These are phyloP conservation scores for Pithys albifrons DNA, from an alignment of 2,113 vertebrate genomes.

Conservation along the genomic window DNA sequence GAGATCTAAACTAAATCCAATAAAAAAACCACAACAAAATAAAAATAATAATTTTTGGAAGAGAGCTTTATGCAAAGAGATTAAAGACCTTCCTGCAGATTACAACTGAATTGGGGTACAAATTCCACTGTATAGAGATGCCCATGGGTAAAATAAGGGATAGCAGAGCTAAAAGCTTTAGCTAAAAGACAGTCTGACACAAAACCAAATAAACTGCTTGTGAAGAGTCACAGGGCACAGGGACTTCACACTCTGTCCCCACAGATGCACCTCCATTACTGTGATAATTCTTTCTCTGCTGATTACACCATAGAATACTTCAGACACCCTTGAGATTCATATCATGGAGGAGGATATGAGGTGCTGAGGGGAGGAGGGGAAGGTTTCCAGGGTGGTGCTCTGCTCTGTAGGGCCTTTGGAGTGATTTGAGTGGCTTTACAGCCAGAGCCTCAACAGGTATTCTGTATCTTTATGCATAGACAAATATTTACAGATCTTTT, in stretches of 20 bases:
- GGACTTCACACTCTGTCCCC: not conserved
- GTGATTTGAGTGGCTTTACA: not conserved
- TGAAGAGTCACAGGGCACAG: fast-evolving
- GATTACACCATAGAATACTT: constrained; percentile 32
- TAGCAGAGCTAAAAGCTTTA: not conserved
- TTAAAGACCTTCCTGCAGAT: not conserved
- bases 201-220: not conserved
- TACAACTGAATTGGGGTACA: not conserved
- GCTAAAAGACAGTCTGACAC: not conserved
- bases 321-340: not conserved
- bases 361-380: not conserved
- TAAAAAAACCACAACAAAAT: not conserved
- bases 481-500: constrained; percentile 53
- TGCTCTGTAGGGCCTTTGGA: not conserved
- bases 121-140: not conserved
- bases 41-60: not conserved
- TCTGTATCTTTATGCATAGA: not conserved
- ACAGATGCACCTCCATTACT: not conserved
- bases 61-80: not conserved
- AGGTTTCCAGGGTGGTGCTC: not conserved
- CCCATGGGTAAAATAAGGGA: not conserved
- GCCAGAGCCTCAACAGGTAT: not conserved
- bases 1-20: not conserved
- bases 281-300: not conserved
- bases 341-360: not conserved